Conservation (phyloP, 2,888 invertebrate species). For the Sphinx pinastri region DNA sequence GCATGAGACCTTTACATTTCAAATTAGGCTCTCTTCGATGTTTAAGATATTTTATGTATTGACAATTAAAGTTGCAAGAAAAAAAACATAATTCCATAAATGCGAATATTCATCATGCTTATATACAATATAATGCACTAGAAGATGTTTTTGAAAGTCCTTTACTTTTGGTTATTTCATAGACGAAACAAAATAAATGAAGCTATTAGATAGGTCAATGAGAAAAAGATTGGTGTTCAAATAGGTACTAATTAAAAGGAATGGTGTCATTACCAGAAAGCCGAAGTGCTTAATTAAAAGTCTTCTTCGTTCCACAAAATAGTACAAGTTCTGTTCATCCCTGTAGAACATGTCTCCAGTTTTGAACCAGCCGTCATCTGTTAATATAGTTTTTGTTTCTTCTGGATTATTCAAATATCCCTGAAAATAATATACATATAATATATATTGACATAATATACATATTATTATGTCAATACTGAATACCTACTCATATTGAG, state of each 20-base stretch:
- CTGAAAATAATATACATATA: constrained; percentile 2
- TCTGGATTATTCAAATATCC: constrained; percentile 54
- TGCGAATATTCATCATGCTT: too few species aligned
- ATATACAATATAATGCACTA: too few species aligned
- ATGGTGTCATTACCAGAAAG: constrained; percentile 45
- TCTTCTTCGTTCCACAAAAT: constrained; percentile 56
- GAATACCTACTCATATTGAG: not conserved
- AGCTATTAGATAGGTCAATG: too few species aligned
- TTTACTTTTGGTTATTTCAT: not conserved
- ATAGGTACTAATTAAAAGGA: constrained; percentile 25
- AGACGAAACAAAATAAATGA: not conserved
- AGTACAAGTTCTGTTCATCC: constrained; percentile 51
- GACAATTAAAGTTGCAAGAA: too few species aligned
- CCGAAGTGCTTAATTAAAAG: constrained; percentile 57
- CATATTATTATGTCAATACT: not conserved
- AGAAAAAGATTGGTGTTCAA: not conserved
- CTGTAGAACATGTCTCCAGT: constrained; percentile 59
- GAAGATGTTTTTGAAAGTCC: too few species aligned
- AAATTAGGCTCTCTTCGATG: too few species aligned
- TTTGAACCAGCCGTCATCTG: constrained; percentile 57
- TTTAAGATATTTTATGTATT: too few species aligned
- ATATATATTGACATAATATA: too few species aligned
- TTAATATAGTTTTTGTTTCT: constrained; percentile 52
- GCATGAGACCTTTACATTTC: too few species aligned
- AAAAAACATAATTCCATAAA: too few species aligned